phyloP scores from a whole-genome alignment of 2,113 vertebrate species.

The Mobula hypostoma region DNA sequence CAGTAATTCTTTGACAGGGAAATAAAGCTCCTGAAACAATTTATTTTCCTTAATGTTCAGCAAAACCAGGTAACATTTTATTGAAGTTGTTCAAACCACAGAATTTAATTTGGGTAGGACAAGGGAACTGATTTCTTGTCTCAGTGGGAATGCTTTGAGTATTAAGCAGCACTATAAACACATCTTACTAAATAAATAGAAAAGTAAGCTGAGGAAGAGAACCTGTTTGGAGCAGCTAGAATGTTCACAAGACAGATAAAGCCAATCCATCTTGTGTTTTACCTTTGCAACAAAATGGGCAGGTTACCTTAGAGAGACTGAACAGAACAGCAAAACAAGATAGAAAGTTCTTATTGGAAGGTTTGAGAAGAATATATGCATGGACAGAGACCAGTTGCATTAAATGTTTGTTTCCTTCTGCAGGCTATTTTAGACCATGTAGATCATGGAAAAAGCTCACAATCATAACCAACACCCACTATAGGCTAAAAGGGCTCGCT shows the following conservation, averaged over 20 bases:
- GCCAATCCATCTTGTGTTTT: too few relatives aligned
- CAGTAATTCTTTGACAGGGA: not conserved
- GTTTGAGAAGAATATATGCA: not conserved
- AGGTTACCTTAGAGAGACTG: not conserved
- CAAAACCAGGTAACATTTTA: not conserved
- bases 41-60: not conserved
- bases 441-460: not conserved
- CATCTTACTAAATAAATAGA: not conserved
- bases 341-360: not conserved
- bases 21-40: not conserved
- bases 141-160: not conserved
- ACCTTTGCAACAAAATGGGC: not conserved
- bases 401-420: too few relatives aligned
- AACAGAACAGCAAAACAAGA: not conserved
- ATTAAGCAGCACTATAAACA: not conserved
- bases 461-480: not conserved
- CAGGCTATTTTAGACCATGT: not conserved
- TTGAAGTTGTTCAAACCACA: conserved; percentile 6
- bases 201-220: not conserved
- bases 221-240: not conserved
- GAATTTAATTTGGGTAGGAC: not conserved
- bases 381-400: not conserved
- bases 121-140: not conserved
- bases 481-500: not conserved
- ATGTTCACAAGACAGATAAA: not conserved